Base-by-base conservation (phyloP, 2,888 invertebrate species). In the Andrena chrysosceles region DNA sequence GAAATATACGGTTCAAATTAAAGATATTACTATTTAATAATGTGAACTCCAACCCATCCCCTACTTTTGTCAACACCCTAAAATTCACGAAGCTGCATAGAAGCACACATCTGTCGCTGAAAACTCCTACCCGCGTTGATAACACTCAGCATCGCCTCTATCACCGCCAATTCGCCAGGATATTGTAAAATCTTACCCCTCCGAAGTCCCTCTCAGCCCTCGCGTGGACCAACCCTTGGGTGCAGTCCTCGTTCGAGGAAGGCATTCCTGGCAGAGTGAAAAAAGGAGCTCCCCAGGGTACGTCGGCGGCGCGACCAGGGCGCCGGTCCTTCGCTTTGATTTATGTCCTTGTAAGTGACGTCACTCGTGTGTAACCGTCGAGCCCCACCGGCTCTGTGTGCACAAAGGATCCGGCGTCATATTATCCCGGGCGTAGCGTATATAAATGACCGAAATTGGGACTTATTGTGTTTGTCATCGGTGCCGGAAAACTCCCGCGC, bases 381-480 rank as follows among this genome's bases (percentile, higher is more conserved):
- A 86, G 79, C 84, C 77, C 76, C 42, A 16, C 77, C 48, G 69
- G 49, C 35, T n/a, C 60, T 88, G 92, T 93, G 92, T 93, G 92
- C 92, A 94, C 93, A 94, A 94, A 94, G 91, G 93, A 92, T 93
- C 91, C 91, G 88, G 87, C 91, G 91, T 92, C 92, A 93, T 93
- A 93, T 93, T 93, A 93, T 93, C 91, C 92, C 88, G 91, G 90
- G 91, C 90, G 91, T 93, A 91, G 91, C 92, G 92, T 93, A 93
- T 93, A 94, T 94, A 94, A 93, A 93, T 93, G 93, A 94, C 93
- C 93, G 92, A 94, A 92, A 93, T 93, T 93, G 93, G 91, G 92
- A 93, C 94, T 93, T 93, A 93, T 93, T 93, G 93, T 93, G 93
- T 94, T 94, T 94, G 94, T 94, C 94, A 93, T 93, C 93, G 92